A percentile compares a stretch with the other conserved stretches of the same genome.
phyloP scores from a whole-genome alignment of 1,140 invertebrate genomes.

The Drosophila grimshawi region DNA sequence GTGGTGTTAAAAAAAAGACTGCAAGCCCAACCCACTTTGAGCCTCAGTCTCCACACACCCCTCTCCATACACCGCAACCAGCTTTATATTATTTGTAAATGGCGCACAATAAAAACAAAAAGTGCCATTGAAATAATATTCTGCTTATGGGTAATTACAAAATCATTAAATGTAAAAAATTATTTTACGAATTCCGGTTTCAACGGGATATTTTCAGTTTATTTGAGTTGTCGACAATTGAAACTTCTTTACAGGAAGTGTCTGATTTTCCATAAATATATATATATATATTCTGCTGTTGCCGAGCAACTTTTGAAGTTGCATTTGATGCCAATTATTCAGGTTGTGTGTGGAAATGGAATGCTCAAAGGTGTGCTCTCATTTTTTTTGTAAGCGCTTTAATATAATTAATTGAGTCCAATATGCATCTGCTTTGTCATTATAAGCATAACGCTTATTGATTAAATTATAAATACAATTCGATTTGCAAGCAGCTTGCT shows the following conservation, averaged over 20 bases:
- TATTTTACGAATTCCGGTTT: slow-evolving; percentile 50
- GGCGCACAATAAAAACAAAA: slow-evolving; percentile 54
- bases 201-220: slow-evolving; percentile 48
- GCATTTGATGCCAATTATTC: background rate
- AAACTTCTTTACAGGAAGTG: slow-evolving; percentile 38
- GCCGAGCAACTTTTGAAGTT: background rate
- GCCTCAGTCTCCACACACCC: too few relatives aligned
- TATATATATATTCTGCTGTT: background rate
- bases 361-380: too few relatives aligned
- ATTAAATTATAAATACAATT: background rate
- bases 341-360: too few relatives aligned
- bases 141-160: slow-evolving; percentile 75
- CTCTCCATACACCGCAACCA: background rate
- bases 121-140: slow-evolving; percentile 75
- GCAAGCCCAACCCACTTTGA: slow-evolving; percentile 29
- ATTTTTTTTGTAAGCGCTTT: too few relatives aligned
- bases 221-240: slow-evolving; percentile 38
- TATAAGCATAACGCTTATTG: background rate
- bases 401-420: too few relatives aligned
- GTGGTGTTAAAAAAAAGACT: slow-evolving; percentile 47
- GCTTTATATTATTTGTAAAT: slow-evolving; percentile 40
- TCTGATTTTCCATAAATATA: background rate
- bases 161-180: slow-evolving; percentile 67
- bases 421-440: too few relatives aligned
- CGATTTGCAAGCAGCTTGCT: background rate